phyloP scores from a whole-genome alignment of 2,113 vertebrate genomes.

The Clarias magur region DNA sequence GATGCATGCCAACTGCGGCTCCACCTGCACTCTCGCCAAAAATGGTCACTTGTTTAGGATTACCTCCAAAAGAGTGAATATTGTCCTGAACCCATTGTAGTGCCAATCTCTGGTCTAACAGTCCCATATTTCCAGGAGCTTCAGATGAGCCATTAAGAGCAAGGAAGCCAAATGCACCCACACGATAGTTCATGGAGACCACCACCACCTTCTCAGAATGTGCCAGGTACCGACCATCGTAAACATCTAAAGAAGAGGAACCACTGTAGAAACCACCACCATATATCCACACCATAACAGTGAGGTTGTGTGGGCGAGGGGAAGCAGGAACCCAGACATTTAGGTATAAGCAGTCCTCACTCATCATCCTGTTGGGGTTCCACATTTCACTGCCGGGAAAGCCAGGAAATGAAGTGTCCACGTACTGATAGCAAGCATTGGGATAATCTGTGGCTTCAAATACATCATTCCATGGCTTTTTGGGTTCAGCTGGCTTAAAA shows the following conservation, averaged over 20 bases:
- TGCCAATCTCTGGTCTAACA: constrained; percentile 87
- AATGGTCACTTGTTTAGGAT: constrained; percentile 83
- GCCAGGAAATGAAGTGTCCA: constrained; percentile 83
- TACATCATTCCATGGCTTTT: constrained; percentile 74
- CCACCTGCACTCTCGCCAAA: constrained; percentile 91
- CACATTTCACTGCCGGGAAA: constrained; percentile 90
- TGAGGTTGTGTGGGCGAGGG: constrained; percentile 72
- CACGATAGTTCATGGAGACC: constrained; percentile 90
- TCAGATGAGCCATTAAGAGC: constrained; percentile 83
- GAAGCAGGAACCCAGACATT: constrained; percentile 85
- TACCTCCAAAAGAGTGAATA: constrained; percentile 83
- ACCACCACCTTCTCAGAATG: constrained; percentile 79
- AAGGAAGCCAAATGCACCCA: constrained; percentile 87
- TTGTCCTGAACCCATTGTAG: constrained; percentile 87
- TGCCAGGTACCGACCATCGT: constrained; percentile 87
- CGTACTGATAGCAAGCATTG: constrained; percentile 82
- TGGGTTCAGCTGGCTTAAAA: constrained; percentile 80
- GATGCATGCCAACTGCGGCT: constrained; percentile 83
- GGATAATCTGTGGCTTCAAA: constrained; percentile 75
- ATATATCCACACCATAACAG: constrained; percentile 91
- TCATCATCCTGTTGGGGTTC: constrained; percentile 90
- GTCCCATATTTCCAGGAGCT: constrained; percentile 86
- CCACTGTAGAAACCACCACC: constrained; percentile 92
- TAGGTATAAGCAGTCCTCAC: constrained; percentile 89
- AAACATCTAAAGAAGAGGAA: constrained; percentile 86